phyloP scores from a whole-genome alignment of 1,140 invertebrate genomes.

The Lucilia cuprina region DNA sequence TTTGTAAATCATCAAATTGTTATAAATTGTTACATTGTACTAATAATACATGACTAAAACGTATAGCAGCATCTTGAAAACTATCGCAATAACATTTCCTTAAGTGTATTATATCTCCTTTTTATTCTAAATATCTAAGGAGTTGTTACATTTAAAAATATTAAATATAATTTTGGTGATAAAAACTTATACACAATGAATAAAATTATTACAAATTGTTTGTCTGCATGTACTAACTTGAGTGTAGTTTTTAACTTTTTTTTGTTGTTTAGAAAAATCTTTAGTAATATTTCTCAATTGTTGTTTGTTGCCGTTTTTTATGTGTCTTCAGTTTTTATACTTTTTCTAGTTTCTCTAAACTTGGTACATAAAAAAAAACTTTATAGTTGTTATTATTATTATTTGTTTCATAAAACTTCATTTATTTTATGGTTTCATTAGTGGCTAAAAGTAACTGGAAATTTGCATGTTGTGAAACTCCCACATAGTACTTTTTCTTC shows the following conservation, averaged over 20 bases:
- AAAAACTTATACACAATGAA: background rate
- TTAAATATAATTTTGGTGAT: background rate
- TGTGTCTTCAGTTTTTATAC: too few species aligned
- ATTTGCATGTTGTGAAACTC: background rate
- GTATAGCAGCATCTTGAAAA: too few species aligned
- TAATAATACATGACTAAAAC: too few species aligned
- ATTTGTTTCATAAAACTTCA: constrained; percentile 29
- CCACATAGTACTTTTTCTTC: background rate
- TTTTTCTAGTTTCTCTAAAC: constrained; percentile 8
- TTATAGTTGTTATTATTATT: background rate
- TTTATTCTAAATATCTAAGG: too few species aligned
- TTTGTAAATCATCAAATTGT: too few species aligned
- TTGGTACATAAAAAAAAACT: background rate
- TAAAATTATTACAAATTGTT: background rate
- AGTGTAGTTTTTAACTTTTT: background rate
- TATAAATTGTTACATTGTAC: too few species aligned
- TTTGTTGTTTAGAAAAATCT: background rate
- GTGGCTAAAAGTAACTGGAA: background rate
- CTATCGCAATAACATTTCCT: too few species aligned
- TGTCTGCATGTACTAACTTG: background rate
- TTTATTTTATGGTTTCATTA: constrained; percentile 28
- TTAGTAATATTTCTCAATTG: constrained; percentile 21
- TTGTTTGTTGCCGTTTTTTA: background rate
- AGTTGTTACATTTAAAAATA: background rate
- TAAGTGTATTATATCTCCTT: too few species aligned